Percentiles rank a stretch among this genome's conserved stretches.
Conservation (phyloP, 92 coral and sea anemone species). For the Zoanthus gigantus region DNA sequence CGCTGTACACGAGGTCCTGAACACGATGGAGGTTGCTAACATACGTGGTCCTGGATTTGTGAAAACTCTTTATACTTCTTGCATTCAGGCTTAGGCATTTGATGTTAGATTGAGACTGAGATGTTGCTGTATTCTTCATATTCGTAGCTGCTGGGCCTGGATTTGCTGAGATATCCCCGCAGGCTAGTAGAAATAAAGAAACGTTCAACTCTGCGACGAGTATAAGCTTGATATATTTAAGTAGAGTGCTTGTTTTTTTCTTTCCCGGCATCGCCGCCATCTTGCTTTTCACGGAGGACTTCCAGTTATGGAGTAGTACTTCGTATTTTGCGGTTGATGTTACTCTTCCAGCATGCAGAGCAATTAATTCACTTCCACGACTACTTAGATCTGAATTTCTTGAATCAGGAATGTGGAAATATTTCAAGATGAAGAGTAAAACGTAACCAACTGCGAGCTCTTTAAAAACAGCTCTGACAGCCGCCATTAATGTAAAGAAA, state of each 20-base stretch:
- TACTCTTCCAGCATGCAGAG: slow-evolving; percentile 35
- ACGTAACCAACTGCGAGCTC: slow-evolving; percentile 26
- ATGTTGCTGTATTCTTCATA: too few species aligned
- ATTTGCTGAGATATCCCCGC: too few species aligned
- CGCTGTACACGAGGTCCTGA: too few species aligned
- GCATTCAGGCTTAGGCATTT: too few species aligned
- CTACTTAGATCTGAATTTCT: slow-evolving; percentile 19
- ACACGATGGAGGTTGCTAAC: too few species aligned
- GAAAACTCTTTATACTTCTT: too few species aligned
- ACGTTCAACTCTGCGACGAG: slow-evolving; percentile 49
- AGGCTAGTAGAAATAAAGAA: too few species aligned
- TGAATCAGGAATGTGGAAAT: slow-evolving; percentile 22
- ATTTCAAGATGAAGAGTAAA: slow-evolving; percentile 33
- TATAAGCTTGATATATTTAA: slow-evolving; percentile 34
- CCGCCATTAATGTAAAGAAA: not conserved
- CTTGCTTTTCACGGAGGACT: slow-evolving; percentile 30
- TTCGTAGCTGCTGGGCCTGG: too few species aligned
- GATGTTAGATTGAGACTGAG: too few species aligned
- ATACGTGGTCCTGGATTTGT: too few species aligned
- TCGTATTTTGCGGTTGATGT: slow-evolving; percentile 44
- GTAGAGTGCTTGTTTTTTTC: slow-evolving; percentile 25
- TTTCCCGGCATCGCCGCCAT: slow-evolving; percentile 25
- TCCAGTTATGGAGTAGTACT: slow-evolving; percentile 25
- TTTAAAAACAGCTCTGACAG: slow-evolving; percentile 5
- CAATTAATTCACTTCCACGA: slow-evolving; percentile 27